These are phyloP conservation scores for Zaprionus ghesquierei DNA, from an alignment of 1,140 invertebrate genomes.

Conservation along the genomic window DNA sequence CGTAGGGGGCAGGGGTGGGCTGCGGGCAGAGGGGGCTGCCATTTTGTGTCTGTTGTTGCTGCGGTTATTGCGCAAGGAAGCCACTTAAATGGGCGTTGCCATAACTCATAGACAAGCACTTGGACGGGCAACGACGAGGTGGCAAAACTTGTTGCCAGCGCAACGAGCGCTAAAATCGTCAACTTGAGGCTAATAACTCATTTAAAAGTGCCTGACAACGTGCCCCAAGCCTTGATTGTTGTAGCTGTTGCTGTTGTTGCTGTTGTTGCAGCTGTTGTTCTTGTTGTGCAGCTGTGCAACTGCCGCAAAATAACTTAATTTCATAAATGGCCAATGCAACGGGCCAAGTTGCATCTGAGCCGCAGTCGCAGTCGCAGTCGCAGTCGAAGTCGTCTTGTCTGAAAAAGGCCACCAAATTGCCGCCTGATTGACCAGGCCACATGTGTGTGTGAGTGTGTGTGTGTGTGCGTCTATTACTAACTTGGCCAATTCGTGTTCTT, in stretches of 20 bases:
- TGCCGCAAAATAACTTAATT: conserved; percentile 82
- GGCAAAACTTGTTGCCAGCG: conserved; percentile 50
- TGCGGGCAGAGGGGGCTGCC: conserved; percentile 14
- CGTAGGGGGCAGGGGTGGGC: neutral
- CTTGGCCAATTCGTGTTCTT: conserved; percentile 77
- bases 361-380: too few relatives aligned
- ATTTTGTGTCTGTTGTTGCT: conserved; percentile 40
- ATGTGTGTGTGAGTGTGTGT: neutral
- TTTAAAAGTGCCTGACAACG: conserved; percentile 67
- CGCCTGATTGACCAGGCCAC: conserved; percentile 68
- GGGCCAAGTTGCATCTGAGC: conserved; percentile 1
- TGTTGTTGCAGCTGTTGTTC: conserved; percentile 37
- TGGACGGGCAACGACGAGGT: neutral
- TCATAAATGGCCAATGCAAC: conserved; percentile 77
- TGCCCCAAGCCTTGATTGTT: conserved; percentile 13
- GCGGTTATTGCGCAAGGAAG: conserved; percentile 31
- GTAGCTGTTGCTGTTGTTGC: conserved; percentile 19
- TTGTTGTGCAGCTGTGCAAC: conserved; percentile 37
- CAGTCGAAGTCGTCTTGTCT: conserved; percentile 35
- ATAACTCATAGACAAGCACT: conserved; percentile 38
- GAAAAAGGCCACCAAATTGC: conserved; percentile 62
- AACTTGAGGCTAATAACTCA: conserved; percentile 76
- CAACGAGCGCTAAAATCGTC: conserved; percentile 57
- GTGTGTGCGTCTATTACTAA: conserved; percentile 42
- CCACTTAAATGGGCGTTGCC: conserved; percentile 58